A percentile compares a stretch with the other conserved stretches of the same genome.
Conservation (phyloP, 2,113 vertebrate species). For the Sinocyclocheilus maitianheensis region DNA sequence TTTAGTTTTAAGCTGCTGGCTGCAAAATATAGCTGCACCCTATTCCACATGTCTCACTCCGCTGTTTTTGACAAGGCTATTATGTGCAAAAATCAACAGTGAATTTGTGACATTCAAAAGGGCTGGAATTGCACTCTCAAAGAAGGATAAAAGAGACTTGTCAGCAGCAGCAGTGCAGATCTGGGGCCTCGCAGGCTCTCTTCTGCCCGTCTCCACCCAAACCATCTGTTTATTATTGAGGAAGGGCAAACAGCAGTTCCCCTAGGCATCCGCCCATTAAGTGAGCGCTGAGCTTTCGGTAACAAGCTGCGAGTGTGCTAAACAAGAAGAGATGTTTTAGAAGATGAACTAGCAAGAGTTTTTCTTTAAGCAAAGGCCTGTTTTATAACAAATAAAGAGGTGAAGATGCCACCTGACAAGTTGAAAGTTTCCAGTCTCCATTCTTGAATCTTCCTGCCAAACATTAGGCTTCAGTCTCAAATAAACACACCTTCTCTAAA, state of each 20-base stretch:
- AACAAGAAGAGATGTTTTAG: not conserved
- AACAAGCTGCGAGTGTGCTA: not conserved
- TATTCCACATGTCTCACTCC: constrained; percentile 41
- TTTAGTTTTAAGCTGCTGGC: constrained; percentile 70
- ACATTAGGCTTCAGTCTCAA: not conserved
- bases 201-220: constrained; percentile 68
- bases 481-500: constrained; percentile 39
- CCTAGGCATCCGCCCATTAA: constrained; percentile 25
- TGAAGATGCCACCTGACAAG: not conserved
- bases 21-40: constrained; percentile 70
- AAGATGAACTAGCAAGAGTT: not conserved
- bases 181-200: constrained; percentile 55
- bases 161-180: constrained; percentile 54
- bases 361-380: not conserved
- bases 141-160: constrained; percentile 10
- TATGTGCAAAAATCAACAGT: constrained; percentile 42
- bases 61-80: constrained; percentile 14
- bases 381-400: not conserved
- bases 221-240: constrained; percentile 70
- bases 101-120: constrained; percentile 42
- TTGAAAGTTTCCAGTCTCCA: not conserved
- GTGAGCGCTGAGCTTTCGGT: not conserved
- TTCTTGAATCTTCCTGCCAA: constrained; percentile 2
- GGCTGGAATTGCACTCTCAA: constrained; percentile 7
- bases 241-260: constrained; percentile 61